Evolutionary conservation across 2,113 vertebrate genomes (phyloP), one percentile per base, ranked within the genome.

Genomic region (Caloenas nicobarica): DNA sequence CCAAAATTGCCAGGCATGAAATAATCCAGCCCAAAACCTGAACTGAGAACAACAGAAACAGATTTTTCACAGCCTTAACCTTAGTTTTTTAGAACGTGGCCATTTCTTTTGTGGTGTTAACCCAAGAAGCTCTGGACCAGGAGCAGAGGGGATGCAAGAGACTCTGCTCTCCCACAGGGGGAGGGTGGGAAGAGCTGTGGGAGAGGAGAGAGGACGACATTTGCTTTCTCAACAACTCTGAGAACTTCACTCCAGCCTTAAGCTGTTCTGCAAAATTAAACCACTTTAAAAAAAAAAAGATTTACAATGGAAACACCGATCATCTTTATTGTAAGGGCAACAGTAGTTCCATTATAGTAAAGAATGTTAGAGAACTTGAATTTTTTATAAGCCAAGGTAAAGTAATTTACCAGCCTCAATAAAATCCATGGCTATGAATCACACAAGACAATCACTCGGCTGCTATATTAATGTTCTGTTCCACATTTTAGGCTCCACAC

Each of bases 261-360:
- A 83, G 40, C 84, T 96, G 80, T 34, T 93, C 77, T 93, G 88
- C 51, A 83, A 86, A 95, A 85, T 82, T 61, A 89, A 97, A 92
- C 29, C 85, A 34, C 56, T 96, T 88, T 6, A 33, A 87, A 81
- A 87, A 78, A 48, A 60, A 83, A 91, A 83, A 96, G 90, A 95
- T 95, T 95, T 97, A 93, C 51, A 95, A 92, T 96, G 84, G 91
- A 96, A 98, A 97, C 92, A 97, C 94, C 65, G 86, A 93, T 71
- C 88, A 93, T 95, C 88, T 97, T 96, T 95, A 97, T 91, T 95
- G 60, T 68, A 97, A 84, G 33, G 73, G 94, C 82, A 93, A 85
- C 93, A 94, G 90, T 76, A 94, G 83, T 93, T 96, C 94, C 87
- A 79, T 79, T 69, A 95, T 66, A 95, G 96, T 87, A 84, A 95